Percentiles rank a stretch among this genome's conserved stretches.
phyloP scores from a whole-genome alignment of 2,113 vertebrate species.

The Todiramphus chloris region DNA sequence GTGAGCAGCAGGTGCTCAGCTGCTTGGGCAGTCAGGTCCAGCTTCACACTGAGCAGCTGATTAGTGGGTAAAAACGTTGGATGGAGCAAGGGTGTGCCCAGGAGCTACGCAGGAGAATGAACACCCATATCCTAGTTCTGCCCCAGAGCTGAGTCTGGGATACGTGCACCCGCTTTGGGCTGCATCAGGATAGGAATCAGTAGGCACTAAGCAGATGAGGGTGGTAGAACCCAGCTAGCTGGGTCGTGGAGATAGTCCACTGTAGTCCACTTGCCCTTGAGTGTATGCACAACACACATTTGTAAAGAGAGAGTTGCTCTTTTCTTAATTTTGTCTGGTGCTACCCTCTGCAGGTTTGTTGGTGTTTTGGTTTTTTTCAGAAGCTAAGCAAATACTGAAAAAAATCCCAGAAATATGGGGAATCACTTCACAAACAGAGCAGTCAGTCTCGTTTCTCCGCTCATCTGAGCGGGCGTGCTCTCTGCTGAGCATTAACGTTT shows the following conservation, averaged over 20 bases:
- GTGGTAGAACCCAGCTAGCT: background rate
- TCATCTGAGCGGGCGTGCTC: background rate
- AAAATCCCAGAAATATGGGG: background rate
- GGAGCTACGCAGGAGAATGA: background rate
- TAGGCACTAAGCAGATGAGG: background rate
- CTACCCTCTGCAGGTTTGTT: background rate
- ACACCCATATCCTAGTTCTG: background rate
- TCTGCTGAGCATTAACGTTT: background rate
- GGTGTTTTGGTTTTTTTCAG: background rate
- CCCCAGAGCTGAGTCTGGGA: background rate
- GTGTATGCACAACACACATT: background rate
- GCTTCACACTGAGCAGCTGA: background rate
- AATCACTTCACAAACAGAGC: background rate
- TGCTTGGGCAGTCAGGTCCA: background rate
- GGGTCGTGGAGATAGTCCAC: background rate
- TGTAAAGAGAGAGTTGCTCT: background rate
- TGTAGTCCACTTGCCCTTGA: accelerated
- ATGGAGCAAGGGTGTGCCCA: accelerated
- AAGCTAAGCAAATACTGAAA: background rate
- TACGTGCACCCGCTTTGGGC: accelerated
- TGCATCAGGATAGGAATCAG: background rate
- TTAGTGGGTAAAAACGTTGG: background rate
- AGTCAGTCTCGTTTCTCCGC: background rate
- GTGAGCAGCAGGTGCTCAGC: background rate
- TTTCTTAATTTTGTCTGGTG: background rate